Percentiles rank a stretch among this genome's conserved stretches.
Conservation (phyloP, 1,140 invertebrate species). For the Parasteatoda tepidariorum region DNA sequence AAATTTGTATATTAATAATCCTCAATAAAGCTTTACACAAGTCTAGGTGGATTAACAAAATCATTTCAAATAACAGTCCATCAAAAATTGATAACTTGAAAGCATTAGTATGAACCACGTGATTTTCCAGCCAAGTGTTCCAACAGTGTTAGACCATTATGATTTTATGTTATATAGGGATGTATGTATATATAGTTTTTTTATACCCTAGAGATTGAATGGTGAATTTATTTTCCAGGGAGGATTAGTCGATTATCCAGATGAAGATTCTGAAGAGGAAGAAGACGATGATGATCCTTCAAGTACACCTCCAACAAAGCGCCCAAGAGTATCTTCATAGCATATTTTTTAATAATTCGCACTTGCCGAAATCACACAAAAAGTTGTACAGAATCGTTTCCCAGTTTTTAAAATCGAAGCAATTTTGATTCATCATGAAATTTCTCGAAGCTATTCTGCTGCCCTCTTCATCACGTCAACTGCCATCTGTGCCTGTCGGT, state of each 20-base stretch:
- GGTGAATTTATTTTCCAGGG: constrained; percentile 73
- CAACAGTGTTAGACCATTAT: no score
- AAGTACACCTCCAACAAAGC: constrained; percentile 72
- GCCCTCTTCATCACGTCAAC: constrained; percentile 39
- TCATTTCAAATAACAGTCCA: no score
- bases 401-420: constrained; percentile 40
- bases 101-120: no score
- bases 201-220: no score
- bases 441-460: constrained; percentile 6
- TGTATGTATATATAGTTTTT: no score
- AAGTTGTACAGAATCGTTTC: constrained; percentile 39
- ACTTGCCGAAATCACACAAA: neutral
- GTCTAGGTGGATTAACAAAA: no score
- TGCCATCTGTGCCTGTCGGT: constrained; percentile 58
- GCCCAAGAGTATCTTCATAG: constrained; percentile 71
- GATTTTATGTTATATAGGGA: no score
- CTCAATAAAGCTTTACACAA: no score
- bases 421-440: constrained; percentile 10
- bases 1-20: no score
- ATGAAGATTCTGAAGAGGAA: constrained; percentile 92
- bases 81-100: no score
- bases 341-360: constrained; percentile 48
- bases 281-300: constrained; percentile 74
- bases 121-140: no score
- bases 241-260: constrained; percentile 94